A percentile compares a stretch with the other conserved stretches of the same genome.
Conservation (phyloP, 2,113 vertebrate genomes). For the Phrynosoma blainvillii region DNA sequence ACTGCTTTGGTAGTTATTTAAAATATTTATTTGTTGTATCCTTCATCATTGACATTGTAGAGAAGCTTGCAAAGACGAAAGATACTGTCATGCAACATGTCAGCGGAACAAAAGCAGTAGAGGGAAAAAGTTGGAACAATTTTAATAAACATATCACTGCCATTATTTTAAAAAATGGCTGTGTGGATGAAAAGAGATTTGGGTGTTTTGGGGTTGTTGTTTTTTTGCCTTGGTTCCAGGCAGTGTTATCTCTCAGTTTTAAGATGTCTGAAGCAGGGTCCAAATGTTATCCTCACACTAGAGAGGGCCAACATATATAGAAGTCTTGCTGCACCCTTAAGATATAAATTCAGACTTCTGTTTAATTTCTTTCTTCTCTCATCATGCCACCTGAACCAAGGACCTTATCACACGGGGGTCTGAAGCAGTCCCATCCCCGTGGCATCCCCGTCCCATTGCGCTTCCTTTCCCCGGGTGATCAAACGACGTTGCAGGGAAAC, state of each 20-base stretch:
- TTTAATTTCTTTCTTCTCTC: too few species aligned
- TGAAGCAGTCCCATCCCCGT: too few species aligned
- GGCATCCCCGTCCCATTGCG: too few species aligned
- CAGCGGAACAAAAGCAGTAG: background rate
- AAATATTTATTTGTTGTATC: background rate
- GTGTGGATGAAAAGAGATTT: background rate
- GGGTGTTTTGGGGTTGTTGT: background rate
- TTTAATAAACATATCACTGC: background rate
- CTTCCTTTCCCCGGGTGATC: too few species aligned
- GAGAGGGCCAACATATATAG: background rate
- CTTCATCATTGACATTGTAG: background rate
- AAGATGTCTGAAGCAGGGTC: background rate
- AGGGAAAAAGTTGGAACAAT: background rate
- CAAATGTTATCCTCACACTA: background rate
- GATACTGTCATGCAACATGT: background rate
- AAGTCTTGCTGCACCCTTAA: background rate
- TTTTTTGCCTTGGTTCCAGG: background rate
- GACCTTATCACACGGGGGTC: too few species aligned
- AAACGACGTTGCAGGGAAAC: too few species aligned
- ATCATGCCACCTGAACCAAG: background rate
- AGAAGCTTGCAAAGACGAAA: background rate
- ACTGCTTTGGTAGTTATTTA: background rate
- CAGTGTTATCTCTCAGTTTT: background rate
- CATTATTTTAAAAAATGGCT: background rate
- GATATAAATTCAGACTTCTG: background rate